These are phyloP conservation scores for Calameuta idolon DNA, from an alignment of 2,888 invertebrate genomes.

Conservation along the genomic window DNA sequence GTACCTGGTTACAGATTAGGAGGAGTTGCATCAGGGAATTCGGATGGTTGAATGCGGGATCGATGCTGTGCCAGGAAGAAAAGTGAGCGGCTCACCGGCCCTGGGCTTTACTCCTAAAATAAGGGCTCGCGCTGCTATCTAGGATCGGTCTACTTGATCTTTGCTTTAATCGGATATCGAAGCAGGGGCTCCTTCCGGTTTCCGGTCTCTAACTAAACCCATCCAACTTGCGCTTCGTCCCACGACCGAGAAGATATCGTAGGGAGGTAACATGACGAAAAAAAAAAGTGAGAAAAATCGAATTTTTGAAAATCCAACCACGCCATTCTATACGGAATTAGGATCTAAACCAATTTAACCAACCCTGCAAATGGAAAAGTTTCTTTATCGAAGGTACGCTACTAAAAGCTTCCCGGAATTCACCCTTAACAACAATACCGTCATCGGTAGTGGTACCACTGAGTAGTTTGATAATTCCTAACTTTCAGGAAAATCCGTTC, in stretches of 20 bases:
- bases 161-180: not conserved
- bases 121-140: not conserved
- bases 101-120: not conserved
- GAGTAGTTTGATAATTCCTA: not conserved
- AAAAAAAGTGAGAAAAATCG: not conserved
- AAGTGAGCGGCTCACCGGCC: slow-evolving; percentile 3
- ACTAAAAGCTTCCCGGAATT: not conserved
- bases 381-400: not conserved
- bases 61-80: slow-evolving; percentile 6
- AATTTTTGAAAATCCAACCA: not conserved
- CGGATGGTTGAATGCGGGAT: not conserved
- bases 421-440: not conserved
- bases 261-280: not conserved
- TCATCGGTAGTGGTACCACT: not conserved
- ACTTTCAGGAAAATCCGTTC: not conserved
- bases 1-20: slow-evolving; percentile 37
- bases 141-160: not conserved
- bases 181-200: not conserved
- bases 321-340: not conserved
- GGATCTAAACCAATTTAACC: not conserved
- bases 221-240: not conserved
- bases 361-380: not conserved
- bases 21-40: slow-evolving; percentile 33
- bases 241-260: not conserved
- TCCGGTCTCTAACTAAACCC: not conserved